Evolutionary conservation across 2,888 invertebrate species (phyloP), one percentile per base, ranked within the genome.

Genomic region (Morpho helenor): DNA sequence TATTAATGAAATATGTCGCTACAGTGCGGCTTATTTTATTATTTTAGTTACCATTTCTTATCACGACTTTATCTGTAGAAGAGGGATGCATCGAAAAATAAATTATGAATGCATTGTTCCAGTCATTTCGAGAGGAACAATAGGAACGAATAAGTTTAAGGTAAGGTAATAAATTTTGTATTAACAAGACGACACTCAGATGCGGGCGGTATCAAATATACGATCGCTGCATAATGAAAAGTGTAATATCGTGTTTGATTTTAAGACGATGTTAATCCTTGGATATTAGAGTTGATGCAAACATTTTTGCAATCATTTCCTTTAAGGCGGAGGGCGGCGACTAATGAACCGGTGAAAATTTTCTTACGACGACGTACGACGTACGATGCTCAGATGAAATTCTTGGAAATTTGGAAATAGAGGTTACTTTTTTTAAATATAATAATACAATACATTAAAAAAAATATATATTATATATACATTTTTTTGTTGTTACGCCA

Each of bases 1-100:
- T 89, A 87, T 89, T 90, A 90, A 89, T 90, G 87, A 89, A 90
- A 90, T 90, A 90, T 89, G 88, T 88, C 88, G 87, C 87, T 86
- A 79, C 79, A 77, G 66, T 61, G 76, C 71, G 76, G 82, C 74
- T 87, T 87, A 87, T 89, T 88, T 87, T 89, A 86, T 89, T 89
- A 87, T 88, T 88, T 89, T 87, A 88, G 87, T 89, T 86, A 87
- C 86, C 87, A 88, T 89, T 88, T 84, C 87, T 90, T 90, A 88
- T 90, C 88, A 90, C 87, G 89, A 88, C 84, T 89, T 87, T 88
- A 89, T 89, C 89, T 87, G 81, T 84, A 83, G 84, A 79, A 82
- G 79, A 80, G 79, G 79, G 84, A 82, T 82, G 83, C 79, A 80
- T 87, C 84, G 85, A 83, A 87, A 86, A 82, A 80, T 88, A 89